These are phyloP conservation scores for Chiloscyllium plagiosum DNA, from an alignment of 2,113 vertebrate genomes.

Conservation along the genomic window DNA sequence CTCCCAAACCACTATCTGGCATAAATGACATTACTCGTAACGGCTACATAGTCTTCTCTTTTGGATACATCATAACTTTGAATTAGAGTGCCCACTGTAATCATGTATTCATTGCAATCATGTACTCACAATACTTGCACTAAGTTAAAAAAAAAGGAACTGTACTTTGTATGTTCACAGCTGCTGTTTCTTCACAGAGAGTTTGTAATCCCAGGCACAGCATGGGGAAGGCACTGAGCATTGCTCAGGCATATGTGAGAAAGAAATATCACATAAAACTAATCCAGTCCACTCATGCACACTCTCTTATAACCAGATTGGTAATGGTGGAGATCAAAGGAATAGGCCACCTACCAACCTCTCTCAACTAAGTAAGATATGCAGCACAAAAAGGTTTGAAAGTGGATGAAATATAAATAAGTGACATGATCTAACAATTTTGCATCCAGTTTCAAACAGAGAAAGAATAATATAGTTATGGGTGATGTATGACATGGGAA, in stretches of 20 bases:
- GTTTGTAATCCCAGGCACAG: not conserved
- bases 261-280: not conserved
- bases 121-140: not conserved
- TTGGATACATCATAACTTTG: not conserved
- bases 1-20: too few relatives aligned
- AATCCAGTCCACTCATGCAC: not conserved
- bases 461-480: not conserved
- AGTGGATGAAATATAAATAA: not conserved
- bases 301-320: not conserved
- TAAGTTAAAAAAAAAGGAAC: not conserved
- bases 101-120: not conserved
- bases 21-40: not conserved
- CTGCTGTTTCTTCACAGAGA: not conserved
- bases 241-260: not conserved
- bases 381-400: not conserved
- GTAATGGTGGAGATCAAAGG: not conserved
- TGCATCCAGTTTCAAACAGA: not conserved
- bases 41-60: not conserved
- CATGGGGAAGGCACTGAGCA: not conserved
- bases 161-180: not conserved
- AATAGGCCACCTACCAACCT: not conserved
- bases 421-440: not conserved
- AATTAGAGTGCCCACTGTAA: not conserved
- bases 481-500: not conserved
- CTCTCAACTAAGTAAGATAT: not conserved